Percentiles rank a stretch among this genome's conserved stretches.
phyloP scores from a whole-genome alignment of 2,888 invertebrate species.

The Creontiades dilutus region DNA sequence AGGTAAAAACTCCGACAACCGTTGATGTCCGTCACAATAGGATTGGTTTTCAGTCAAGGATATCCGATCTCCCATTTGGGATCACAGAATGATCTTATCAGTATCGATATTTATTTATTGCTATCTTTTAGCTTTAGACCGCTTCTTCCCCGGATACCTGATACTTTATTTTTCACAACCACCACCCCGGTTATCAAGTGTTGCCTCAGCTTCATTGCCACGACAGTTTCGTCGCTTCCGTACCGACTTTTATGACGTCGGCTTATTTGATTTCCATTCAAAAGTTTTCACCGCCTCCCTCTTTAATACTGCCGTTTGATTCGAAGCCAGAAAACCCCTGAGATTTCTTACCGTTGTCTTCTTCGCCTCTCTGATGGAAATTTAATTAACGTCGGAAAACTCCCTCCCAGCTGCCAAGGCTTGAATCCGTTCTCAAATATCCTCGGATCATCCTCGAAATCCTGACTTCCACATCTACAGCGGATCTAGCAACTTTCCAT shows the following conservation, averaged over 20 bases:
- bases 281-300: background rate
- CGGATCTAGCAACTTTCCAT: background rate
- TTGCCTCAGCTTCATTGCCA: background rate
- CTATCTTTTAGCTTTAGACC: background rate
- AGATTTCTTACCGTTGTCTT: constrained; percentile 1
- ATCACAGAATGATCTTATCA: too few relatives aligned
- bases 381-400: constrained; percentile 30
- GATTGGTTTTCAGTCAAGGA: too few relatives aligned
- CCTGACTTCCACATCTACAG: too few relatives aligned
- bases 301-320: background rate
- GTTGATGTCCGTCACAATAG: too few relatives aligned
- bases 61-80: too few relatives aligned
- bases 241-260: background rate
- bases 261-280: background rate
- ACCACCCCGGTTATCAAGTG: background rate
- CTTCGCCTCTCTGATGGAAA: background rate
- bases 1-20: too few relatives aligned
- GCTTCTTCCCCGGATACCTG: background rate
- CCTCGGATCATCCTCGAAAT: background rate
- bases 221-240: background rate
- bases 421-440: constrained; percentile 1
- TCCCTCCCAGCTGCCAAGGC: background rate
- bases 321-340: background rate
- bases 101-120: too few relatives aligned
- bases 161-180: background rate